Conservation (phyloP, 2,888 invertebrate species). For the Iphiclides podalirius region DNA sequence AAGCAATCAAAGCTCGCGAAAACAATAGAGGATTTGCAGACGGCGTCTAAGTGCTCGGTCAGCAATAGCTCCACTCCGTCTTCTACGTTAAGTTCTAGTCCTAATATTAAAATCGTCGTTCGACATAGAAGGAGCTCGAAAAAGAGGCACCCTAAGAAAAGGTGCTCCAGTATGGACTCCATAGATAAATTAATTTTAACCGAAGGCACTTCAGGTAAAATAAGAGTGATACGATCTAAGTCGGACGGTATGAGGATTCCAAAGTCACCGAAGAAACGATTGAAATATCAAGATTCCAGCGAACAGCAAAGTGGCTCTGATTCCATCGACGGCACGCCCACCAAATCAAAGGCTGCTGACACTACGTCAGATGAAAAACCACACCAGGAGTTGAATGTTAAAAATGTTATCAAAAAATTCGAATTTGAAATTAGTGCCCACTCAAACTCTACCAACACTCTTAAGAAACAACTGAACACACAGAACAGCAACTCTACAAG, state of each 20-base stretch:
- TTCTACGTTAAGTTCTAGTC: constrained; percentile 67
- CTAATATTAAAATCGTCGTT: constrained; percentile 73
- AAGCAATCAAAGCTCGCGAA: constrained; percentile 79
- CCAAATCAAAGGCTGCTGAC: constrained; percentile 37
- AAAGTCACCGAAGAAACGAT: constrained; percentile 62
- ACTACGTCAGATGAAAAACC: constrained; percentile 34
- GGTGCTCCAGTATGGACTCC: constrained; percentile 73
- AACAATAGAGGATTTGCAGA: constrained; percentile 68
- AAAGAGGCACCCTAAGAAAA: constrained; percentile 71
- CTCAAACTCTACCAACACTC: constrained; percentile 45
- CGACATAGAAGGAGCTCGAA: constrained; percentile 66
- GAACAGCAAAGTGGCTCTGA: constrained; percentile 64
- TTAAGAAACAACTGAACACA: constrained; percentile 60
- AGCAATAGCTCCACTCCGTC: constrained; percentile 72
- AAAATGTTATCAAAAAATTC: constrained; percentile 71
- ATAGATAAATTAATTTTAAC: constrained; percentile 59
- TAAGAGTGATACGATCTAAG: constrained; percentile 65
- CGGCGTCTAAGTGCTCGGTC: constrained; percentile 47
- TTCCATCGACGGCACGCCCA: constrained; percentile 60
- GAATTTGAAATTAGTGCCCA: constrained; percentile 71
- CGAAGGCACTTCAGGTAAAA: constrained; percentile 52
- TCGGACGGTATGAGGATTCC: constrained; percentile 70
- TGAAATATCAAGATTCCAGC: constrained; percentile 58
- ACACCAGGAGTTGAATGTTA: constrained; percentile 52
- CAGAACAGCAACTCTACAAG: constrained; percentile 46